These are phyloP conservation scores for Protobothrops mucrosquamatus DNA, from an alignment of 2,113 vertebrate genomes.

Conservation along the genomic window DNA sequence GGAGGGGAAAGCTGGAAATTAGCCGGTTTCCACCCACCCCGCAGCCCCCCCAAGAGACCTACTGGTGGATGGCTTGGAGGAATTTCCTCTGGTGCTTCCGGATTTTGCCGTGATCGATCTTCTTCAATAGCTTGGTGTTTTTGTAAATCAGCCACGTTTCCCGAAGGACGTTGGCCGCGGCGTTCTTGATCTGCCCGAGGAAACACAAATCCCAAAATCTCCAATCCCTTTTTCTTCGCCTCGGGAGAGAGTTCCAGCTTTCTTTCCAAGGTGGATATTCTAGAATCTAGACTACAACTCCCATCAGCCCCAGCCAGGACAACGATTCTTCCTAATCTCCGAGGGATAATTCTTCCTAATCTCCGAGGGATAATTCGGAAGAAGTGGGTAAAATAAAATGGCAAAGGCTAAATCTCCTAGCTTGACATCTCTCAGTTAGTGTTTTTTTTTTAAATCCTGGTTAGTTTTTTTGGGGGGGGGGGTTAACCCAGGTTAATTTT, in stretches of 20 bases:
- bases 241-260: too few species aligned
- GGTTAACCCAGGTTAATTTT: neutral
- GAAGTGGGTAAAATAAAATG: fast-evolving
- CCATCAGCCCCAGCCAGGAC: neutral
- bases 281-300: neutral
- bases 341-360: neutral
- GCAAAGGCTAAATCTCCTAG: neutral
- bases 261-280: neutral
- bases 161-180: conserved; percentile 91
- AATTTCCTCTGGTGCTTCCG: conserved; percentile 98
- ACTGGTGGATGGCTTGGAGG: conserved; percentile 98
- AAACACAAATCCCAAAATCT: neutral
- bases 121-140: conserved; percentile 96
- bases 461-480: neutral
- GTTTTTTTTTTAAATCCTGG: neutral
- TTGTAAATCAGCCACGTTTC: conserved; percentile 99
- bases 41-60: conserved; percentile 57
- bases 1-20: too few species aligned
- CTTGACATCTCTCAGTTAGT: neutral
- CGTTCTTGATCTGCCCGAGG: conserved; percentile 89
- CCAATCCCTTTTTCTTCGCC: neutral
- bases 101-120: conserved; percentile 95
- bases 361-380: fast-evolving
- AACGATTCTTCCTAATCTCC: fast-evolving
- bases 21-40: too few species aligned